These are phyloP conservation scores for Camponotus vicinus DNA, from an alignment of 1,140 invertebrate species.

Conservation along the genomic window DNA sequence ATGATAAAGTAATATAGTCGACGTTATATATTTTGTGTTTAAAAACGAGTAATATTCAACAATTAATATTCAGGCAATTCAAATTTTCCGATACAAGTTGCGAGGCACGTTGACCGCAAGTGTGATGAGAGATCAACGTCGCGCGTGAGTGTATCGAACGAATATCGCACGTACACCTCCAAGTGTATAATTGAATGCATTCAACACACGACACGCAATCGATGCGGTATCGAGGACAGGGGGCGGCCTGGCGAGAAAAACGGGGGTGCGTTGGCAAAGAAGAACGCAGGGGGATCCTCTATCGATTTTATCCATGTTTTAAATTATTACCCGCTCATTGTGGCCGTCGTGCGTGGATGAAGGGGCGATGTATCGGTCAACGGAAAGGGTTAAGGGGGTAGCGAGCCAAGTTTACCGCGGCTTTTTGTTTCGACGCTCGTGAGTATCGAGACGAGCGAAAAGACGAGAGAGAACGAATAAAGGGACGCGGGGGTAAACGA, in stretches of 20 bases:
- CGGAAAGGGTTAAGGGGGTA: constrained; percentile 67
- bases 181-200: constrained; percentile 25
- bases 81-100: background rate
- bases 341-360: constrained; percentile 39
- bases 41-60: background rate
- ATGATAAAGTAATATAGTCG: background rate
- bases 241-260: constrained; percentile 30
- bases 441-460: constrained; percentile 27
- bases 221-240: constrained; percentile 25
- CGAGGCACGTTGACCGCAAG: background rate
- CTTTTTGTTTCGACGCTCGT: constrained; percentile 67
- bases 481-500: constrained; percentile 28
- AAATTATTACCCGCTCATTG: constrained; percentile 69
- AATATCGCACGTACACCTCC: constrained; percentile 20
- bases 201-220: constrained; percentile 39
- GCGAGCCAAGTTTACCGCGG: constrained; percentile 49
- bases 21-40: background rate
- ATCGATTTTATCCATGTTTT: constrained; percentile 72
- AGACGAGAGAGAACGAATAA: background rate
- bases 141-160: background rate
- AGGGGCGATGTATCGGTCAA: constrained; percentile 53
- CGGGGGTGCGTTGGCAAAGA: constrained; percentile 32
- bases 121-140: constrained; percentile 15
- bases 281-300: constrained; percentile 11
- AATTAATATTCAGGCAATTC: background rate